A percentile compares a stretch with the other conserved stretches of the same genome.
These are phyloP conservation scores for Limosa lapponica DNA, from an alignment of 2,797 vertebrate genomes.

Conservation along the genomic window DNA sequence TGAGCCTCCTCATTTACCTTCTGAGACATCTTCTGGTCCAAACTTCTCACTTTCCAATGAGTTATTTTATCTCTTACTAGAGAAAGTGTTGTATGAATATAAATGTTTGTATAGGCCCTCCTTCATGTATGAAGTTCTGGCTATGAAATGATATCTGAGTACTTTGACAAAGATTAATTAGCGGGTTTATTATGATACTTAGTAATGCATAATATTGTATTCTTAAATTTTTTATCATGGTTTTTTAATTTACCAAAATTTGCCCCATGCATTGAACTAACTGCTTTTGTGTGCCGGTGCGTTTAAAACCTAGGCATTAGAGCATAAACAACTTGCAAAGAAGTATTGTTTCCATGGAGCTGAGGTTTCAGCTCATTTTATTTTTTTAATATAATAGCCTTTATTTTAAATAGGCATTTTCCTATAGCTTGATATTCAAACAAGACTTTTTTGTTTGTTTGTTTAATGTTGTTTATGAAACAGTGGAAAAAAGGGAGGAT, in stretches of 20 bases:
- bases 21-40: background rate
- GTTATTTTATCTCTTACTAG: background rate
- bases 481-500: background rate
- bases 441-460: background rate
- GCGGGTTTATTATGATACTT: background rate
- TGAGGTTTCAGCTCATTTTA: background rate
- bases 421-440: background rate
- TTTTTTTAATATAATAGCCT: background rate
- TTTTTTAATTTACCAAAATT: background rate
- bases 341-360: conserved; percentile 32
- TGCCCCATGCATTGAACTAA: background rate
- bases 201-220: background rate
- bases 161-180: background rate
- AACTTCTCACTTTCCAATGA: background rate
- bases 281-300: background rate
- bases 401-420: background rate
- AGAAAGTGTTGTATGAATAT: background rate
- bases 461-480: background rate
- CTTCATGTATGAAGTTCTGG: background rate
- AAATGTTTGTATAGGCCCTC: background rate
- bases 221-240: background rate
- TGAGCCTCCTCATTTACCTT: background rate
- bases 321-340: background rate
- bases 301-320: background rate
- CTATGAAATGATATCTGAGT: background rate